Percentiles rank a stretch among this genome's conserved stretches.
These are phyloP conservation scores for Tenthredo amoena DNA, from an alignment of 2,888 invertebrate genomes.

Conservation along the genomic window DNA sequence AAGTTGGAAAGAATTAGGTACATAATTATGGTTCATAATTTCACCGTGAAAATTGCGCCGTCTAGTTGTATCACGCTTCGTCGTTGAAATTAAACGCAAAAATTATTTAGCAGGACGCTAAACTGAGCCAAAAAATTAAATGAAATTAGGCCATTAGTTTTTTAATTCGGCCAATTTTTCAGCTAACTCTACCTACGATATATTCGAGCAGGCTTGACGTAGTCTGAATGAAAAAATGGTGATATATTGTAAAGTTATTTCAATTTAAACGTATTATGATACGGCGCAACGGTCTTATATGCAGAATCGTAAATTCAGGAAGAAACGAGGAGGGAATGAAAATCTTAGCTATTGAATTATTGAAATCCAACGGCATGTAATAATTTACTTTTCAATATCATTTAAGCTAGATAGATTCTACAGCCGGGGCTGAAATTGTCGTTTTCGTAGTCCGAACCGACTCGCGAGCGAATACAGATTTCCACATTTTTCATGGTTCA, in stretches of 20 bases:
- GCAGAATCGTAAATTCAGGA: slow-evolving; percentile 1
- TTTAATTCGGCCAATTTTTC: neutral
- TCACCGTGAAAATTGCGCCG: neutral
- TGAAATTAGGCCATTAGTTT: neutral
- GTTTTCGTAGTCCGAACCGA: neutral
- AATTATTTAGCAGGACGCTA: slow-evolving; percentile 30
- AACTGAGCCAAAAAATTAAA: slow-evolving; percentile 3
- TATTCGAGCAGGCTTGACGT: too few relatives aligned
- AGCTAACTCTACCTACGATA: neutral
- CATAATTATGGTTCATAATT: slow-evolving; percentile 42
- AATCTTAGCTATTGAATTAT: slow-evolving; percentile 37
- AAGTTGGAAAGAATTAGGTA: neutral
- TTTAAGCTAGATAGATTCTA: slow-evolving; percentile 26
- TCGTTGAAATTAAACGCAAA: slow-evolving; percentile 24
- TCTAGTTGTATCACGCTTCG: slow-evolving; percentile 5
- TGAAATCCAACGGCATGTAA: slow-evolving; percentile 24
- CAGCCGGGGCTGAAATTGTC: slow-evolving; percentile 12
- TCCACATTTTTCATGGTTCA: slow-evolving; percentile 30
- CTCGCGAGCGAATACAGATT: slow-evolving; percentile 29
- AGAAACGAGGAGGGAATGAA: slow-evolving; percentile 1
- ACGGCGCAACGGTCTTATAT: neutral
- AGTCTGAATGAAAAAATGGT: neutral
- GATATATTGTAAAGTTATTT: neutral
- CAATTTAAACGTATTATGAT: slow-evolving; percentile 4
- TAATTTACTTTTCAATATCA: slow-evolving; percentile 40